Conservation (phyloP, 2,113 vertebrate genomes). For the Ictalurus furcatus region DNA sequence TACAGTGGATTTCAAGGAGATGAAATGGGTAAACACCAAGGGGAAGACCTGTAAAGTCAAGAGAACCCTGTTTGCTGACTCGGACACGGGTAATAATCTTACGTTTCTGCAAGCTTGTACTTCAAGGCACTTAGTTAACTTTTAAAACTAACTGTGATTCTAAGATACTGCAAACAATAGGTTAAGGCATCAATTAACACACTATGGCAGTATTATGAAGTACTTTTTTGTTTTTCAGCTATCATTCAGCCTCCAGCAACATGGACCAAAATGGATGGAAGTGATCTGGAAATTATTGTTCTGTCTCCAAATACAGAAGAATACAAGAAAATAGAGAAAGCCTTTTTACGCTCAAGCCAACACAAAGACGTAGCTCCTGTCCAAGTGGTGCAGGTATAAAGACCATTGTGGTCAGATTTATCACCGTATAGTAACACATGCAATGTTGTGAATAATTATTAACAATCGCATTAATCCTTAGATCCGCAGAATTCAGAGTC, state of each 20-base stretch:
- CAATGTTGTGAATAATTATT: not conserved
- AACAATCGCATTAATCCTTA: conserved; percentile 5
- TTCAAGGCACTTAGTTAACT: not conserved
- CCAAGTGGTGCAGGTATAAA: conserved; percentile 57
- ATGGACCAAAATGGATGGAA: conserved; percentile 58
- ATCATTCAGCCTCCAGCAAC: conserved; percentile 57
- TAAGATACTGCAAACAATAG: not conserved
- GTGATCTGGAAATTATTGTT: conserved; percentile 38
- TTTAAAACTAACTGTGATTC: not conserved
- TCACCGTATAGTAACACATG: not conserved
- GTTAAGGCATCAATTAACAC: not conserved
- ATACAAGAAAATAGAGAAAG: conserved; percentile 52
- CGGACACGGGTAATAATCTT: conserved; percentile 54
- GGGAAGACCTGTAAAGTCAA: conserved; percentile 45
- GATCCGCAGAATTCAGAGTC: conserved; percentile 64
- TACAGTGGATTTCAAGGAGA: conserved; percentile 52
- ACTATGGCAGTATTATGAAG: not conserved
- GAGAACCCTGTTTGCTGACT: conserved; percentile 50
- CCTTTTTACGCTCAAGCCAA: conserved; percentile 51
- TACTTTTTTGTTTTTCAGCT: conserved; percentile 47
- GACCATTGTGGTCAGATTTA: not conserved
- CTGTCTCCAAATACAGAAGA: conserved; percentile 48
- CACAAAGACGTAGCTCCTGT: not conserved
- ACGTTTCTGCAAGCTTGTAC: not conserved
- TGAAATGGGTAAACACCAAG: conserved; percentile 48